Evolutionary conservation across 2,888 invertebrate genomes (phyloP).

Genomic region (Acrobasis consociella): DNA sequence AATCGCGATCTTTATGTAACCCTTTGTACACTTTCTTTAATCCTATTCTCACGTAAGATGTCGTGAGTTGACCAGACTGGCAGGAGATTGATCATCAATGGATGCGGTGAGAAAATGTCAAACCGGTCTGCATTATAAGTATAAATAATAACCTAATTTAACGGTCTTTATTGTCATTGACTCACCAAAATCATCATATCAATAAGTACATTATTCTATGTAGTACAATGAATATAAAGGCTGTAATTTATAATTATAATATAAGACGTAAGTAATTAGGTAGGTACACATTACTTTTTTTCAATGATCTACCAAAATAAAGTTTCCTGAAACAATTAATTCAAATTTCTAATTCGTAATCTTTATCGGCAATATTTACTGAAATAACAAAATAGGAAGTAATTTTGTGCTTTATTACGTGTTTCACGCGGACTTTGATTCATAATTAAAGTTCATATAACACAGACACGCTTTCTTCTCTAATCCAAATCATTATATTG

Average conservation of each 20-base stretch:
- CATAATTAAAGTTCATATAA: constrained; percentile 64
- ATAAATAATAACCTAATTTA: not conserved
- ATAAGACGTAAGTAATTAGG: no score
- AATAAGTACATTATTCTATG: no score
- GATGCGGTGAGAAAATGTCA: constrained; percentile 41
- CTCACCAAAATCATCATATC: not conserved
- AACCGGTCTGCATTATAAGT: constrained; percentile 36
- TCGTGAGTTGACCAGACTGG: constrained; percentile 40
- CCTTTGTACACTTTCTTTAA: constrained; percentile 48
- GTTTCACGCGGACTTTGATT: constrained; percentile 64
- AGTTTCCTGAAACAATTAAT: constrained; percentile 13
- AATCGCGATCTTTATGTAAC: constrained; percentile 32
- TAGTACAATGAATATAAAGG: no score
- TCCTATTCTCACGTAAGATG: constrained; percentile 46
- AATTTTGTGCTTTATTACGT: constrained; percentile 74
- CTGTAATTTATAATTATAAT: no score
- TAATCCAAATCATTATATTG: constrained; percentile 44
- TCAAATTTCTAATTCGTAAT: constrained; percentile 33
- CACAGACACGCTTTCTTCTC: constrained; percentile 67
- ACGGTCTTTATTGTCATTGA: not conserved
- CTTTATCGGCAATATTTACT: constrained; percentile 49
- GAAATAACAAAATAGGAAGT: constrained; percentile 51
- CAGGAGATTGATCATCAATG: constrained; percentile 50
- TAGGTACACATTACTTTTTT: no score
- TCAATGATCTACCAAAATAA: not conserved